Evolutionary conservation across 2,113 vertebrate genomes (phyloP).

Genomic region (Ivindomyrus marchei): DNA sequence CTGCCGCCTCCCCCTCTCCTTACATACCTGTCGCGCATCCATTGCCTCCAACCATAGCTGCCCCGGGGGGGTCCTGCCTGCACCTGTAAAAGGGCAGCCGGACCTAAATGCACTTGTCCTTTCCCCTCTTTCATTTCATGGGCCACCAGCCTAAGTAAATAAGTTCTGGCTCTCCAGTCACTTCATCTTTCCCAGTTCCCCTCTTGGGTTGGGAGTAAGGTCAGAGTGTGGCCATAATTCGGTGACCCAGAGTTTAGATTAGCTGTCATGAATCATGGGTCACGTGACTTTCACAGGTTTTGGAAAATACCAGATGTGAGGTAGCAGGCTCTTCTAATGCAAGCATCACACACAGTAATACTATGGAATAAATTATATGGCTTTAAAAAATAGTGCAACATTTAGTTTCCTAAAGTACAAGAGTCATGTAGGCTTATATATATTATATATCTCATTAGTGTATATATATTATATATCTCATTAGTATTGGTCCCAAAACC

Average conservation of each 20-base stretch:
- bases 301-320: background rate
- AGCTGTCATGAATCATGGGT: background rate
- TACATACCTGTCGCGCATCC: background rate
- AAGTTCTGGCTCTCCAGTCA: background rate
- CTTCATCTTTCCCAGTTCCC: background rate
- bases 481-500: background rate
- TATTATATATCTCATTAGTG: too few relatives aligned
- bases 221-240: background rate
- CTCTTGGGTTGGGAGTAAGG: background rate
- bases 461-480: background rate
- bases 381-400: background rate
- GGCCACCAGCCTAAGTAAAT: background rate
- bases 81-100: background rate
- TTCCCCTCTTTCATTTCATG: background rate
- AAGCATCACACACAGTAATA: background rate
- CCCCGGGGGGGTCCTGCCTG: background rate
- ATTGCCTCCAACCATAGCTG: background rate
- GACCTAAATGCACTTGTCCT: slow-evolving; percentile 9
- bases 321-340: background rate
- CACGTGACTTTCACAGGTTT: background rate
- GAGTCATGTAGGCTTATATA: background rate
- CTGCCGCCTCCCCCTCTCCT: background rate
- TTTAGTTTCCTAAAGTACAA: background rate
- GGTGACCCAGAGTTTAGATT: background rate
- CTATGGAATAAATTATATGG: background rate